Evolutionary conservation across 2,797 vertebrate genomes (phyloP), one percentile per base, ranked within the genome.

Genomic region (Podargus strigoides): DNA sequence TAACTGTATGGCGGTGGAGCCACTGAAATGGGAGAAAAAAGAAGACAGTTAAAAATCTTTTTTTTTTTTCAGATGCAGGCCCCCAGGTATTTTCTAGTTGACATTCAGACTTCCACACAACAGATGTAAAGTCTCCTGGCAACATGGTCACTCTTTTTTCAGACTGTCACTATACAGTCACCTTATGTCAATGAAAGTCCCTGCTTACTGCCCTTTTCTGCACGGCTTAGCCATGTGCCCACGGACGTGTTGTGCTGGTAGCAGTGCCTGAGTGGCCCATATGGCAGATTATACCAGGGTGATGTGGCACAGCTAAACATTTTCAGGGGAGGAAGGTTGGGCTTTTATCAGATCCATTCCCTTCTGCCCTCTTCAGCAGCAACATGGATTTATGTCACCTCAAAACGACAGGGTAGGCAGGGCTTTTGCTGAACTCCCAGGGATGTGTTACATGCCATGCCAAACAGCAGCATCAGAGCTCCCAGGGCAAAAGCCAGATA

Each of bases 1-100:
- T 97, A 98, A 81, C 95, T 98, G 92, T 99, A 99, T 2, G 98
- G 98, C 50, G 99, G 99, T 6, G 99, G 98, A 78, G 98, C 97
- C 81, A 97, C 99, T 99, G 64, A 26, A 95, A 94, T 22, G 46
- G 18, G 47, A 94, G 82, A 73, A 95, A 91, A 83, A 82, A 78
- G 23, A 84, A 92, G 34, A 87, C 27, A 63, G 67, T 89, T 79
- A 87, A 73, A 90, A 55, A 62, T 14, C 10, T 49, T 46, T 49
- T 86, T 72, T 49, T 46, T 49, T 86, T 72, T 75, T 52, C 55
- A 63, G 34, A 82, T 32, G n/a, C 28, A 73, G 39, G 28, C 12
- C 44, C 39, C 19, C 18, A 59, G 36, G 41, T 69, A 73, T 87
- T 55, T 89, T 68, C 36, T 55, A 47, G 36, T 6, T 79, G 55